Percentiles rank a stretch among this genome's conserved stretches.
Evolutionary conservation across 2,888 invertebrate genomes (phyloP).

Genomic region (Cantharis rufa): DNA sequence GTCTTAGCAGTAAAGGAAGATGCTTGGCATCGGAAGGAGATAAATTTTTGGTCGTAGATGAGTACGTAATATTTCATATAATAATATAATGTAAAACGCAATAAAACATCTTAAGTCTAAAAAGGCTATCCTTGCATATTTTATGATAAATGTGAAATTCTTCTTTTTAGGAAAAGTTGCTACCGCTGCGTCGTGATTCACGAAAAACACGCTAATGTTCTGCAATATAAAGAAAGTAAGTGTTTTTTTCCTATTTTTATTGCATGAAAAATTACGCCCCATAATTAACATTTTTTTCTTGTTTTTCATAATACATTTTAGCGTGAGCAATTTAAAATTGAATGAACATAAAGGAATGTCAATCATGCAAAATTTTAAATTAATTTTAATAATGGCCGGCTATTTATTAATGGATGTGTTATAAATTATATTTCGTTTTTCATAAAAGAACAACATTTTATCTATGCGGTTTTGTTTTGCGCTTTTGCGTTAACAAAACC

Average conservation of each 20-base stretch:
- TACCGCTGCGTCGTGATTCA: conserved; percentile 95
- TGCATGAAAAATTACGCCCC: neutral
- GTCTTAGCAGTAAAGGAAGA: conserved; percentile 83
- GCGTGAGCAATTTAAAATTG: neutral
- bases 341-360: neutral
- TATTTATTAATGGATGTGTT: neutral
- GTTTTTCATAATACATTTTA: neutral
- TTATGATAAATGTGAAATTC: conserved; percentile 22
- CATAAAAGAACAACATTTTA: neutral
- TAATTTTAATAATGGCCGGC: neutral
- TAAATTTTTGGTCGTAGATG: conserved; percentile 86
- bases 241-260: conserved; percentile 45
- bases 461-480: neutral
- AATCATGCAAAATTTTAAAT: neutral
- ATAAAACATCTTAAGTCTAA: conserved; percentile 14
- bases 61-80: conserved; percentile 67
- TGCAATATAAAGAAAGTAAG: conserved; percentile 98
- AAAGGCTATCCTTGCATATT: conserved; percentile 11
- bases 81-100: conserved; percentile 6
- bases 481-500: neutral
- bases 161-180: conserved; percentile 81
- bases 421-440: neutral
- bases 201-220: conserved; percentile 91
- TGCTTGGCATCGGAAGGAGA: conserved; percentile 84
- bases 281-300: neutral